Evolutionary conservation across 2,888 invertebrate species (phyloP), one percentile per base, ranked within the genome.

Genomic region (Adelognathus sp.): DNA sequence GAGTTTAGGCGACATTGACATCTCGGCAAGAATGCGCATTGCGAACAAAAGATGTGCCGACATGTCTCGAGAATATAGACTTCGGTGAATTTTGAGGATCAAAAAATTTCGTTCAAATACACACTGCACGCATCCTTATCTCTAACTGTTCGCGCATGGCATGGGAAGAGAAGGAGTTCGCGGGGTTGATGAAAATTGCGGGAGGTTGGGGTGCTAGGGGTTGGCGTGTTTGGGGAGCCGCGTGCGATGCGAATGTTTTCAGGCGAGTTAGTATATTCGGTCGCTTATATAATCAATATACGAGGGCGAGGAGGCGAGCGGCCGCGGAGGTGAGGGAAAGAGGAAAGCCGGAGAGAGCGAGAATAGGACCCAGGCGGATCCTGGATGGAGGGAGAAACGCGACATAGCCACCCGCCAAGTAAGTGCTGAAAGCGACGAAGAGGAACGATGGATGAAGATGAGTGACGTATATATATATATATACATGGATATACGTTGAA

Each of bases 261-360:
- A 88, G 88, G 84, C 74, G 81, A 86, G 88, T 84, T 88, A 89
- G 90, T 90, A 90, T 86, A 86, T 87, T 88, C 87, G 83, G 87
- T 87, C 86, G 90, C 87, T 90, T 90, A 90, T 89, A 89, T 88
- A 89, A 90, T 90, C 90, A 89, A 90, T 90, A 90, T 90, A 88
- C 87, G 87, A 86, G 88, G 85, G 85, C 79, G 76, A 70, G 83
- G 75, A 79, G 76, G 61, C 67, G 76, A 71, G 74, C 70, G 69
- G 69, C 74, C 66, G 73, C 66, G 73, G 36, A 52, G 71, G 69
- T 18, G 75, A 61, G 79, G 44, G 56, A 60, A 67, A 41, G 70
- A 67, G 31, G 46, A 83, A 83, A 81, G 73, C 75, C 52, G 81
- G 79, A 71, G 79, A 76, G 76, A 72, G 78, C 63, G 76, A 39